Percentiles rank a stretch among this genome's conserved stretches.
Conservation (phyloP, 2,113 vertebrate species). For the Mastomys coucha region DNA sequence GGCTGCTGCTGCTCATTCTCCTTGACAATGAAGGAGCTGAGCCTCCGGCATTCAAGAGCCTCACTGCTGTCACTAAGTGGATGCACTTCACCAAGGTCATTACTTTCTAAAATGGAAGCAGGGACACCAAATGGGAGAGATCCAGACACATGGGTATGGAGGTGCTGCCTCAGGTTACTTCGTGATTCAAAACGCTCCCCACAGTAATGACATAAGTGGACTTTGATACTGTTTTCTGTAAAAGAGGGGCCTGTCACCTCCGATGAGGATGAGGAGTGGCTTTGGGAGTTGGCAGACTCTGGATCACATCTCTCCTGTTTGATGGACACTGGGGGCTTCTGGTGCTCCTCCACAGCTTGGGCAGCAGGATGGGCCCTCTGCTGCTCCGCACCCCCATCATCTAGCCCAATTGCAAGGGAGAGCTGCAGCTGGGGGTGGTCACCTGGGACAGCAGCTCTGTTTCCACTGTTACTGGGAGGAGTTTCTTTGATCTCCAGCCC, state of each 20-base stretch:
- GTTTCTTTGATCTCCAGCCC: slow-evolving; percentile 86
- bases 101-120: slow-evolving; percentile 90
- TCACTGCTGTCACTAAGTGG: slow-evolving; percentile 85
- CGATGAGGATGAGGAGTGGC: slow-evolving; percentile 81
- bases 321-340: slow-evolving; percentile 88
- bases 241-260: slow-evolving; percentile 84
- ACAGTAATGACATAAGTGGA: slow-evolving; percentile 94
- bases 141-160: slow-evolving; percentile 93
- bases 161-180: slow-evolving; percentile 91
- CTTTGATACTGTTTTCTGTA: slow-evolving; percentile 87
- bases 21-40: slow-evolving; percentile 85
- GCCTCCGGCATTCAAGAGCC: slow-evolving; percentile 77
- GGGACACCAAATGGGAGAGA: slow-evolving; percentile 89
- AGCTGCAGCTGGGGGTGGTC: slow-evolving; percentile 90
- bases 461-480: slow-evolving; percentile 78
- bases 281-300: slow-evolving; percentile 86
- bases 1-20: slow-evolving; percentile 82
- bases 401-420: slow-evolving; percentile 91
- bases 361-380: slow-evolving; percentile 83
- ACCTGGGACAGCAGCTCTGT: slow-evolving; percentile 80
- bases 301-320: slow-evolving; percentile 94
- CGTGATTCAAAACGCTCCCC: slow-evolving; percentile 94
- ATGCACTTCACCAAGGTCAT: slow-evolving; percentile 90
- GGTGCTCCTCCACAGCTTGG: slow-evolving; percentile 87
- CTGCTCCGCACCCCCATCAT: slow-evolving; percentile 87